These are phyloP conservation scores for Maniola jurtina DNA, from an alignment of 1,140 invertebrate genomes.

Conservation along the genomic window DNA sequence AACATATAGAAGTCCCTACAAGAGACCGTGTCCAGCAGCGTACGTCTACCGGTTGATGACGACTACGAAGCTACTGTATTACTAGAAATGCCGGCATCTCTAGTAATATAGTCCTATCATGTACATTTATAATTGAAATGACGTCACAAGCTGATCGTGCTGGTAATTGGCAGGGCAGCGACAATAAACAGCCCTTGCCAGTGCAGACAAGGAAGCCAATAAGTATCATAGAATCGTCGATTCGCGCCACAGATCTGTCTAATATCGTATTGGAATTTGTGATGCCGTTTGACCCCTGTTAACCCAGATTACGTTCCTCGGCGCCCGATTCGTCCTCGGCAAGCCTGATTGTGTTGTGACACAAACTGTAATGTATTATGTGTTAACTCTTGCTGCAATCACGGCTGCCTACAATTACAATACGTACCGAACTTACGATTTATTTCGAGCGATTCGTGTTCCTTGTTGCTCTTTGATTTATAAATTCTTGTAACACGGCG, in stretches of 20 bases:
- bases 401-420: conserved; percentile 73
- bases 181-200: conserved; percentile 8
- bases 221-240: conserved; percentile 63
- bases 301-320: conserved; percentile 79
- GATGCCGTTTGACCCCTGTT: conserved; percentile 80
- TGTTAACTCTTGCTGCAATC: conserved; percentile 78
- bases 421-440: conserved; percentile 70
- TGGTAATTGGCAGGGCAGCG: not conserved
- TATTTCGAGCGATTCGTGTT: conserved; percentile 52
- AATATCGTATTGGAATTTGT: conserved; percentile 81
- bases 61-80: no score
- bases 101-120: no score
- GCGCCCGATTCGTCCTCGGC: conserved; percentile 77
- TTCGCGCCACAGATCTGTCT: conserved; percentile 78
- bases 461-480: conserved; percentile 15
- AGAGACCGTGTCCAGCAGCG: no score
- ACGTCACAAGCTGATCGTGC: not conserved
- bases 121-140: not conserved
- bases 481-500: conserved; percentile 3
- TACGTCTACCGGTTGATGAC: no score
- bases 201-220: conserved; percentile 53
- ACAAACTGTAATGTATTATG: conserved; percentile 79
- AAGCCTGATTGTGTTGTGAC: conserved; percentile 77
- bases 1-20: no score
- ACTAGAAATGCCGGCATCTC: no score